Evolutionary conservation across 2,113 vertebrate genomes (phyloP), one percentile per base, ranked within the genome.

Genomic region (Neogale vison): DNA sequence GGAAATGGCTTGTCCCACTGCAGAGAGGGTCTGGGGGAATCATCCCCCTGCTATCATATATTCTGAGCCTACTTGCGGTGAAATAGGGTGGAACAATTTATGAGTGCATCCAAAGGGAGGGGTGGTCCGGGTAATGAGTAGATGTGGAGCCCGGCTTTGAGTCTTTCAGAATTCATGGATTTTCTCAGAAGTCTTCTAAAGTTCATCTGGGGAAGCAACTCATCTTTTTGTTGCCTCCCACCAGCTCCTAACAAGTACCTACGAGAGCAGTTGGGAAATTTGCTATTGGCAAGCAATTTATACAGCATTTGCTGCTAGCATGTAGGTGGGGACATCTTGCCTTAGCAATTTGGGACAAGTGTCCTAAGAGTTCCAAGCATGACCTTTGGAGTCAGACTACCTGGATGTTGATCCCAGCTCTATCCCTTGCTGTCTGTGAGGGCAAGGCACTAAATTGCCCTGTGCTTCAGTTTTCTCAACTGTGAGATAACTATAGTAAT

Each of bases 401-500:
- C 39, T 61, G 31, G 26, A 4, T 79, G 18, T 93, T 71, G 42
- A 61, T 82, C 34, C 18, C 13, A 82, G 24, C 9, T 91, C 1
- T 1, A n/a, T 21, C 34, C 72, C 29, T 90, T 95, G 13, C 13
- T 82, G n/a, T 45, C 24, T 59, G 23, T 18, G 36, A 67, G 36
- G 45, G 26, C 29, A 72, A 86, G 10, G 21, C n/a, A 80, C 42
- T 93, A 84, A 79, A 80, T 39, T 89, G 20, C 11, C 45, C 34
- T 39, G 14, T 47, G 23, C n/a, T 26, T 82, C 47, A 67, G 55
- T 39, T 45, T 90, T 91, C 63, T 93, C 6, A 63, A 24, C 55
- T 95, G 55, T 67, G 47, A 90, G 6, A 42, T 92, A 59, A 59
- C 57, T 90, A 9, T 47, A 61, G n/a, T 80, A 72, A 85, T 85